Conservation (phyloP, 2,888 invertebrate species). For the Byasa hedistus region DNA sequence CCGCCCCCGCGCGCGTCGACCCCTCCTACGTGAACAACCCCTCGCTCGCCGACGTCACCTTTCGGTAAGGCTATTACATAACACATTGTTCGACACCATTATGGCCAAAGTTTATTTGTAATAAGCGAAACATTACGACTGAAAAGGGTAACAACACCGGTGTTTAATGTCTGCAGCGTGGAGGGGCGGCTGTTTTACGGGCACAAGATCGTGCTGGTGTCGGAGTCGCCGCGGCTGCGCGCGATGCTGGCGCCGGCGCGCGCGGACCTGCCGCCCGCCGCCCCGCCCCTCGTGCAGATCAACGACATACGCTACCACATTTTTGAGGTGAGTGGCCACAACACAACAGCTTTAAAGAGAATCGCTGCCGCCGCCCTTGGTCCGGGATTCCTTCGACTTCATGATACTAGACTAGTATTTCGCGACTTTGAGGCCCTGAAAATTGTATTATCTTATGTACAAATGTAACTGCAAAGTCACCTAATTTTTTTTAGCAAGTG, state of each 20-base stretch:
- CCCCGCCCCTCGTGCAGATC: constrained; percentile 91
- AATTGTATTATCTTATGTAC: too few species aligned
- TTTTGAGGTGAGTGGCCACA: constrained; percentile 85
- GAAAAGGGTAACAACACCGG: too few species aligned
- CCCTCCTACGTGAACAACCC: constrained; percentile 97
- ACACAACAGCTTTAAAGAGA: not conserved
- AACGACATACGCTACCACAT: constrained; percentile 95
- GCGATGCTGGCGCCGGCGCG: constrained; percentile 85
- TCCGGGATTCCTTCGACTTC: too few species aligned
- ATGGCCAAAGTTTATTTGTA: too few species aligned
- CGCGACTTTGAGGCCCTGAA: too few species aligned
- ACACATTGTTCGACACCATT: too few species aligned
- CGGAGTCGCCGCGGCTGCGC: constrained; percentile 91
- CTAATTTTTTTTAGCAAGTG: constrained; percentile 82
- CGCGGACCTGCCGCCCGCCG: constrained; percentile 45
- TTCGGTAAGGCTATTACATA: constrained; percentile 74
- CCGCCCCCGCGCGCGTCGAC: constrained; percentile 89
- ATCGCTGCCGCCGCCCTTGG: not conserved
- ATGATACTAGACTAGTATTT: too few species aligned
- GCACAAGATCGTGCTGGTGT: constrained; percentile 95
- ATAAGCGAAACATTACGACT: too few species aligned
- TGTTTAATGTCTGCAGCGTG: constrained; percentile 75
- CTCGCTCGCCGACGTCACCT: constrained; percentile 94
- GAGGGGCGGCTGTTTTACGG: constrained; percentile 95
- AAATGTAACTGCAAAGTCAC: not conserved